These are phyloP conservation scores for Xestia rhomboidea DNA, from an alignment of 2,888 invertebrate genomes.

Conservation along the genomic window DNA sequence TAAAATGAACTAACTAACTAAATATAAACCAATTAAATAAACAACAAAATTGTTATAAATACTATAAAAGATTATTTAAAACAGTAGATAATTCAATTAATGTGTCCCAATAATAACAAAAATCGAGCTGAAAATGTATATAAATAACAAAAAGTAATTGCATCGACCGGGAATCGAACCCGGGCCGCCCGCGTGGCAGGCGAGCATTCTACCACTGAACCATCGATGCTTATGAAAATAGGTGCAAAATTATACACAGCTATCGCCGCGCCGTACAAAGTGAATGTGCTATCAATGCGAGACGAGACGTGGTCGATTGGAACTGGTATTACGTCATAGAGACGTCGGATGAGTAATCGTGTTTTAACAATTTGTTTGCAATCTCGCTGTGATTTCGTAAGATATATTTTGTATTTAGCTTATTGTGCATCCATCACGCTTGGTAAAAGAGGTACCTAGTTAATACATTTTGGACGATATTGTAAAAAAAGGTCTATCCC, in stretches of 20 bases:
- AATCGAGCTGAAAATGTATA: not conserved
- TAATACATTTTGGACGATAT: not conserved
- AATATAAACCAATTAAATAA: not conserved
- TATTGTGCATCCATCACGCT: not conserved
- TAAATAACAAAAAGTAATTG: slow-evolving; percentile 69
- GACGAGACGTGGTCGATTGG: not conserved
- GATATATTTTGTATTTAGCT: not conserved
- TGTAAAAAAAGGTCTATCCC: not conserved
- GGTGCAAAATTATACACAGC: fast-evolving
- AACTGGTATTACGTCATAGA: slow-evolving; percentile 18
- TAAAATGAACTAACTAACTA: too few relatives aligned
- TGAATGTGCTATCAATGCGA: not conserved
- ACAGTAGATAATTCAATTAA: not conserved
- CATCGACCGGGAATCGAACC: slow-evolving; percentile 90
- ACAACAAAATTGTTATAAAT: not conserved
- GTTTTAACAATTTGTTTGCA: not conserved
- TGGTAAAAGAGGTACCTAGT: not conserved
- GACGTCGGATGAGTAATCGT: not conserved
- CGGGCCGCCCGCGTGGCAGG: slow-evolving; percentile 91
- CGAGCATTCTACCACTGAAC: slow-evolving; percentile 91
- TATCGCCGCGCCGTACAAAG: not conserved
- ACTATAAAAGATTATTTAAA: not conserved
- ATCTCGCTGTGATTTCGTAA: slow-evolving; percentile 1
- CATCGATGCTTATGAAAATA: slow-evolving; percentile 83
- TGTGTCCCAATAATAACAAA: not conserved